Evolutionary conservation across 2,797 vertebrate genomes (phyloP), one percentile per base, ranked within the genome.

Genomic region (Myotis findleyi): DNA sequence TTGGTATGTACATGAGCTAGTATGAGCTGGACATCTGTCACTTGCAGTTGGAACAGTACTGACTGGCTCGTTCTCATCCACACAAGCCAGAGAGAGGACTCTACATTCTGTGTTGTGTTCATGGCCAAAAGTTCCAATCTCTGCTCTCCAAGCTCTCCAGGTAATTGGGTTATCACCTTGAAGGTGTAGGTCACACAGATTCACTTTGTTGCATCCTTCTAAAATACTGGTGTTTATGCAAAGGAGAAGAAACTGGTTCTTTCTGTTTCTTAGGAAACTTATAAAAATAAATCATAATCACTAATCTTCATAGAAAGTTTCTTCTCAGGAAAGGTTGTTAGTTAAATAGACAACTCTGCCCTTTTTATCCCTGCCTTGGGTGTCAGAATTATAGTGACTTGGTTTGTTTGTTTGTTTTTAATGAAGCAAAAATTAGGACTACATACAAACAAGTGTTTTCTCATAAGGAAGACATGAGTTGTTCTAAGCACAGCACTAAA

Each of bases 361-460:
- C 41, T 59, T 83, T 68, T 38, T 11, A 71, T 20, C 33, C 33
- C 44, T 41, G 47, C 33, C 77, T 81, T 80, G 66, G 76, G 5
- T 21, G 55, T 59, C 23, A 79, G 44, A 79, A 18, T 66, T 59
- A 41, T 9, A 69, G 30, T 9, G 18, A 84, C 55, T 94, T 16
- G 1, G 25, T 49, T 66, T 53, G 57, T 36, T 33, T 21, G 21
- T 77, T 86, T 57, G 77, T 71, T 83, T 77, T 47, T 49, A 93
- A 94, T 33, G 55, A 96, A 71, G 71, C 69, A 80, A 90, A 93
- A 96, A 90, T 90, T 85, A 91, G 73, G 47, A 21, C 23, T 59
- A 86, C 25, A 27, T 51, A 84, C 72, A 91, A 93, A 87, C 12
- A 75, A 90, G 64, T 83, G 21, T 91, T 83, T 93, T 94, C 93